These are phyloP conservation scores for Sicus ferrugineus DNA, from an alignment of 2,888 invertebrate genomes.

Conservation along the genomic window DNA sequence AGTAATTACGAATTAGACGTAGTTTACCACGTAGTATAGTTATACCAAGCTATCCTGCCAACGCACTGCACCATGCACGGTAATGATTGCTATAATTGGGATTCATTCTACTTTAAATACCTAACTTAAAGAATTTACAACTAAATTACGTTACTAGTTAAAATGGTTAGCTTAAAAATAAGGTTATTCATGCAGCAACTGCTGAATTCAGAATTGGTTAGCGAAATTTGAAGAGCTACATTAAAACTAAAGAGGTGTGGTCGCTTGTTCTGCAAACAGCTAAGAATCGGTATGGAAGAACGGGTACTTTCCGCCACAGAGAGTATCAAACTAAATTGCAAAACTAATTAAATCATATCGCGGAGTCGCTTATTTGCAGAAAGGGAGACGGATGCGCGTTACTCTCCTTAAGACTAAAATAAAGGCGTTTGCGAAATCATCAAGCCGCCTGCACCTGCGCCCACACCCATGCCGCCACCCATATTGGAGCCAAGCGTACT, in stretches of 20 bases:
- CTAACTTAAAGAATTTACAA: slow-evolving; percentile 29
- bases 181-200: slow-evolving; percentile 23
- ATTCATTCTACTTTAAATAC: slow-evolving; percentile 17
- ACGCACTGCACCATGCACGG: not conserved
- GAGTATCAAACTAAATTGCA: not conserved
- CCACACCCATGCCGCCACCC: slow-evolving; percentile 44
- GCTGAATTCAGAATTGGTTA: not conserved
- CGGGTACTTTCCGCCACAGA: not conserved
- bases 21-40: not conserved
- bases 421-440: slow-evolving; percentile 53
- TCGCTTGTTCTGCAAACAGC: not conserved
- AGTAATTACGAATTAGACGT: not conserved
- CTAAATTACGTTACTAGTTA: slow-evolving; percentile 23
- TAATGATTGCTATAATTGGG: not conserved
- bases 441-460: slow-evolving; percentile 61
- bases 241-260: not conserved
- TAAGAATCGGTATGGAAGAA: slow-evolving; percentile 21
- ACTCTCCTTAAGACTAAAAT: slow-evolving; percentile 48
- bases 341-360: not conserved
- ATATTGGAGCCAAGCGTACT: slow-evolving; percentile 40
- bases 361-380: slow-evolving; percentile 2
- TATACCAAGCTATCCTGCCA: not conserved
- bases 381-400: slow-evolving; percentile 19
- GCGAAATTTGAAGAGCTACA: not conserved
- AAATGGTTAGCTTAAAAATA: slow-evolving; percentile 10